Base-by-base conservation (phyloP, 2,797 vertebrate species). In the Acropternis orthonyx region DNA sequence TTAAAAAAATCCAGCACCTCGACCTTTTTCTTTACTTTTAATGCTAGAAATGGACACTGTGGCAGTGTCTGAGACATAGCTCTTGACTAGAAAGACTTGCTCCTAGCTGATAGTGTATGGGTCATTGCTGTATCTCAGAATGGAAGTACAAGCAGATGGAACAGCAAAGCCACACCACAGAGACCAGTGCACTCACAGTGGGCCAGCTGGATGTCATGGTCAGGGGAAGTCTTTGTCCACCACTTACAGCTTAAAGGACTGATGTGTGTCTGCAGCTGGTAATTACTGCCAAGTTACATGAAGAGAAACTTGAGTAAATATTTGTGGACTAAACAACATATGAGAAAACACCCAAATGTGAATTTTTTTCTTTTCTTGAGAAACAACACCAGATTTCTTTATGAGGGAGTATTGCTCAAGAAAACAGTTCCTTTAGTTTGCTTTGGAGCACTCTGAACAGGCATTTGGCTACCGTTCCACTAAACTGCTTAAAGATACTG, bases 11-110 rank as follows among this genome's bases (percentile, higher is more conserved):
- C 44, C 78, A 76, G 51, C 59, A 95, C 32, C 56, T 77, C 18
- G 10, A 69, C 65, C n/a, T 58, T 79, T 92, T 95, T 52, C 39
- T 96, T 81, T 36, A 52, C n/a, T 81, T 94, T 74, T 51, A 49
- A 61, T 14, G 24, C 69, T 23, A 86, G 65, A 59, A 75, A 73
- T 18, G 36, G 30, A 4, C 39, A n/a, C 56, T 20, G 44, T 28
- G 58, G 56, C 63, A 85, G 21, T 26, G 39, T 5, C 28, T 22
- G 62, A 86, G 59, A 65, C 14, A 26, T 0, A 43, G 30, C 2
- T 73, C 71, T 55, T 63, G 44, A 79, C 78, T 46, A 11, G 59
- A 22, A 76, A 54, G 67, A 8, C 36, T 39, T 52, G 28, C 63
- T 77, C 34, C 49, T 43, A 41, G 7, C 86, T 51, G 67, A 44